Base-by-base conservation (phyloP, 2,113 vertebrate genomes). In the Prochilodus magdalenae region DNA sequence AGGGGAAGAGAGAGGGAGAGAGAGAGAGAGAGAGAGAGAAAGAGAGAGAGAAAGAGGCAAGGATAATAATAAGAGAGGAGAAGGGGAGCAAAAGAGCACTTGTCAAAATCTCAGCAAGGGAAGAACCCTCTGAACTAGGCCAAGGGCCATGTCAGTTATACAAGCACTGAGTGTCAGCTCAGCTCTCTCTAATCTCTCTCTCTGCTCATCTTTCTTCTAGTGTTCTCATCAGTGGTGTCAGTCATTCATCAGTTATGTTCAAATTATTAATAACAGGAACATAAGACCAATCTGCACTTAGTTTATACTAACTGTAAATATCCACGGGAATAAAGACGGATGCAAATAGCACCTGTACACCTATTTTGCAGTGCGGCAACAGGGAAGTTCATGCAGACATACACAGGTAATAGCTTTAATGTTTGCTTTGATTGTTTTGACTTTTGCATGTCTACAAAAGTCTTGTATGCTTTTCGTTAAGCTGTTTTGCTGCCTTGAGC, bases 101-200 rank as follows among this genome's bases (percentile, higher is more conserved):
- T 75, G 62, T 85, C 80, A 71, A 55, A 72, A 40, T 79, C 66
- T 79, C 49, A 44, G 78, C 51, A 59, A 84, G n/a, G 67, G 49
- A 87, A 77, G 59, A 72, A 47, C 16, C 67, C 73, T 83, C 72
- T 70, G 80, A 81, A 80, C 70, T 59, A 78, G 77, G 83, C 73
- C 77, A 71, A 75, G 66, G 65, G 55, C 36, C 57, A 84, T 73
- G 63, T 72, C 67, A 63, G 44, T 75, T 77, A 65, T 26, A 75
- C 7, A 81, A 59, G 53, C 29, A 51, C n/a, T 24, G 30, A 22
- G 40, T 63, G 77, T 62, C 67, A 77, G 60, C 79, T 55, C 18
- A 30, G 22, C 51, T n/a, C 55, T 26, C 71, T 51, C 29, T 55
- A 24, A 22, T 40, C 71, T 70, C 10, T 29, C 26, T 63, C 59